These are phyloP conservation scores for Psammodynastes pulverulentus DNA, from an alignment of 2,113 vertebrate genomes.

Conservation along the genomic window DNA sequence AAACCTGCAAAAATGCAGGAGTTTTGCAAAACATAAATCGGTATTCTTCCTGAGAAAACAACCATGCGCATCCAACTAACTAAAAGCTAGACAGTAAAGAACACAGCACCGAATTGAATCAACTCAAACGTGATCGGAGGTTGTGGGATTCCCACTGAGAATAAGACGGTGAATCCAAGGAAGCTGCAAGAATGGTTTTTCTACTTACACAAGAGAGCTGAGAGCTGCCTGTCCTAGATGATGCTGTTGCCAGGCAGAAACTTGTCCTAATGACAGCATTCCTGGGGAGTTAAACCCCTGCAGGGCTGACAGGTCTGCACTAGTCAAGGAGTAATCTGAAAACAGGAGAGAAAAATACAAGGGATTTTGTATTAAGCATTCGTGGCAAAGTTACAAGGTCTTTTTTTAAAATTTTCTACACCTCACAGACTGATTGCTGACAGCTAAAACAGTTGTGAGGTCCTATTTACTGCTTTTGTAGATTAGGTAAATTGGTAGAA, in stretches of 20 bases:
- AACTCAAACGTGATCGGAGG: not conserved
- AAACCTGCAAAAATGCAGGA: accelerated
- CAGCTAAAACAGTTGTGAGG: not conserved
- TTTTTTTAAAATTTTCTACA: not conserved
- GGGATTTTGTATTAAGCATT: not conserved
- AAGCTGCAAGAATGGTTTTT: not conserved
- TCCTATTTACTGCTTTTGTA: not conserved
- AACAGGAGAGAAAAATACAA: conserved; percentile 22
- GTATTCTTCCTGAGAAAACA: accelerated
- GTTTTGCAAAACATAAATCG: not conserved
- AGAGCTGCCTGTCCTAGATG: conserved; percentile 90
- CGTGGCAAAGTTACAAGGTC: not conserved
- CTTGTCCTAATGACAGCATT: conserved; percentile 90
- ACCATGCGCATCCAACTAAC: accelerated
- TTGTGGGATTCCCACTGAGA: accelerated
- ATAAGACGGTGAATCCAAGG: not conserved
- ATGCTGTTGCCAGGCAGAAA: conserved; percentile 98
- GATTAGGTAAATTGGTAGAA: not conserved
- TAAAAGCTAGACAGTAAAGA: not conserved
- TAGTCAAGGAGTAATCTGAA: conserved; percentile 93
- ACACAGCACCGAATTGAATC: accelerated
- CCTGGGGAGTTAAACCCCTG: conserved; percentile 94
- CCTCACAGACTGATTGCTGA: not conserved
- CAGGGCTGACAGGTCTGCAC: conserved; percentile 90
- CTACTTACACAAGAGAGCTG: conserved; percentile 96